Evolutionary conservation across 2,113 vertebrate genomes (phyloP).

Genomic region (Glareola pratincola): DNA sequence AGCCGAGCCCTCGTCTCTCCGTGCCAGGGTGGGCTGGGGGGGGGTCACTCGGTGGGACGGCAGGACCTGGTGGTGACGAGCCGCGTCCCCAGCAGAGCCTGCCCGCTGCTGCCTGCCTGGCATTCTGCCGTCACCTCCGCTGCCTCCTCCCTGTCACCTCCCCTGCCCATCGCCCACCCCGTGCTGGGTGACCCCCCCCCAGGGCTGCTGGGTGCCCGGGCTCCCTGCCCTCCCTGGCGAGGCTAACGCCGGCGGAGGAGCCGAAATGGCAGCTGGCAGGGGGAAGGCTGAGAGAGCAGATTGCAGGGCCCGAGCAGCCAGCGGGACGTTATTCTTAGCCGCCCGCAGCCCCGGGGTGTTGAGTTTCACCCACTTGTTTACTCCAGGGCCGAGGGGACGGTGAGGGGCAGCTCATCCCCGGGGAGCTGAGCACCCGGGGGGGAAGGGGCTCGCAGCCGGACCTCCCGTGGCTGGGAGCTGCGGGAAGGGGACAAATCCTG

Average conservation of each 20-base stretch:
- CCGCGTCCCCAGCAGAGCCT: neutral
- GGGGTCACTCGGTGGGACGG: fast-evolving
- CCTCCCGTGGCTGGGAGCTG: fast-evolving
- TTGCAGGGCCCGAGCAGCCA: neutral
- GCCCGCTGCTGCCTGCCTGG: neutral
- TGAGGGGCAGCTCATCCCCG: neutral
- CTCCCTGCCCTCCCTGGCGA: neutral
- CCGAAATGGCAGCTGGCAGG: neutral
- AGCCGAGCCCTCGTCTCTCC: neutral
- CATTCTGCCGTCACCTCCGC: fast-evolving
- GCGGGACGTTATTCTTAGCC: constrained; percentile 60
- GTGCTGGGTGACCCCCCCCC: fast-evolving
- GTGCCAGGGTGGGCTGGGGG: neutral
- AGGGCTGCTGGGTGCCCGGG: neutral
- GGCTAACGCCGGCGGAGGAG: neutral
- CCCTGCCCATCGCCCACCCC: neutral
- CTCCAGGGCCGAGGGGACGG: neutral
- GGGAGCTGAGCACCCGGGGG: fast-evolving
- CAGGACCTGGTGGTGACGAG: neutral
- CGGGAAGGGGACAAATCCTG: neutral
- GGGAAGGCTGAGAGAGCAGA: neutral
- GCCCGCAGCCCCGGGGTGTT: neutral
- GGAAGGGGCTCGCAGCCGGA: neutral
- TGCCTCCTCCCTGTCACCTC: neutral
- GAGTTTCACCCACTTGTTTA: constrained; percentile 73